phyloP scores from a whole-genome alignment of 2,797 vertebrate genomes.

The Sciurus carolinensis region DNA sequence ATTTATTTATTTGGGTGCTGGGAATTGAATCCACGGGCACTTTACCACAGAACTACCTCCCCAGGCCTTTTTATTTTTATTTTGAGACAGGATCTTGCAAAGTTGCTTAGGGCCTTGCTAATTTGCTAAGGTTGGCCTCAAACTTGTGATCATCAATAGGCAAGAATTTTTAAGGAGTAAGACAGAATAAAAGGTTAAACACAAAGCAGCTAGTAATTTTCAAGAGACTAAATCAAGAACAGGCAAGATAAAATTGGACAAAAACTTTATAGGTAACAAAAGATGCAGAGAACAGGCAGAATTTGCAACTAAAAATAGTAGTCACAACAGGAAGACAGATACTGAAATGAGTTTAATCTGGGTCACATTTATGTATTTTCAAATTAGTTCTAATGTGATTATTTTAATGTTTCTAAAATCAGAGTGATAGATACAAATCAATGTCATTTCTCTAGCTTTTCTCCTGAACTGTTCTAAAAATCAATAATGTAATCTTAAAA shows the following conservation, averaged over 20 bases:
- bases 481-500: constrained; percentile 47
- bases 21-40: no score
- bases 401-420: constrained; percentile 60
- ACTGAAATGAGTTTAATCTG: constrained; percentile 61
- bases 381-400: constrained; percentile 52
- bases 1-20: no score
- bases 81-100: no score
- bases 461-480: constrained; percentile 47
- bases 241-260: constrained; percentile 47
- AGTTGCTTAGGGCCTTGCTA: no score
- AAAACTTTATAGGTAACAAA: constrained; percentile 64
- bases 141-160: constrained; percentile 14
- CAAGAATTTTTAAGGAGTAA: constrained; percentile 55
- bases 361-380: constrained; percentile 65
- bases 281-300: constrained; percentile 39
- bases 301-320: constrained; percentile 45
- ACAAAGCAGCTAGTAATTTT: constrained; percentile 57
- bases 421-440: constrained; percentile 31
- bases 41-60: no score
- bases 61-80: no score
- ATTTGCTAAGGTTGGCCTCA: no score
- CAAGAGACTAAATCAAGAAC: constrained; percentile 61
- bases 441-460: constrained; percentile 41
- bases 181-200: constrained; percentile 55
- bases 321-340: constrained; percentile 52